phyloP scores from a whole-genome alignment of 2,797 vertebrate genomes.

The Rhynchonycteris naso region DNA sequence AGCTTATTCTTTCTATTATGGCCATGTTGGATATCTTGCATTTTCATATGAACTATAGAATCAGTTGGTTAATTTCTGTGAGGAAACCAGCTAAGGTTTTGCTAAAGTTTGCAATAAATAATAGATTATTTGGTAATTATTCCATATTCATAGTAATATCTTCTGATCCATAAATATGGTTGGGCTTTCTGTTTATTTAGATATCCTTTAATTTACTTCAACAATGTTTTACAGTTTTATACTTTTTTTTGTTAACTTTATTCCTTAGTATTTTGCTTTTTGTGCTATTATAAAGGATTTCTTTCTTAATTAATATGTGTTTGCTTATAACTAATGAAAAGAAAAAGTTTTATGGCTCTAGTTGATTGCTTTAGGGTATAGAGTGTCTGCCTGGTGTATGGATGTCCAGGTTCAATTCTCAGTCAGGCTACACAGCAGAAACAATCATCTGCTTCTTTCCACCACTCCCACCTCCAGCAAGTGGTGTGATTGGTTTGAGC shows the following conservation, averaged over 20 bases:
- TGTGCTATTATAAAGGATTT: neutral
- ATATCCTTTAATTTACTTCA: neutral
- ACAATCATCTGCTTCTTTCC: no score
- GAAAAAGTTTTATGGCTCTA: neutral
- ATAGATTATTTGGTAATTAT: neutral
- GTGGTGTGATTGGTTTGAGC: no score
- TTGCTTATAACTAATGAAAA: neutral
- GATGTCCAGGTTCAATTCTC: no score
- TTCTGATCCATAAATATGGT: neutral
- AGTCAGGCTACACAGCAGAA: no score
- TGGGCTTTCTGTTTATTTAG: neutral
- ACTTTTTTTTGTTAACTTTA: neutral
- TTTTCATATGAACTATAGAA: neutral
- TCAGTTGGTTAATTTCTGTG: neutral
- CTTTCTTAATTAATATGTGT: neutral
- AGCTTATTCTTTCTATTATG: neutral
- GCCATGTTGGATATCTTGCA: neutral
- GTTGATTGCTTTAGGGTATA: no score
- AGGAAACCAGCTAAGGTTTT: neutral
- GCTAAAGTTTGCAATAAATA: neutral
- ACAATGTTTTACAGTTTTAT: neutral
- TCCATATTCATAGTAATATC: no score
- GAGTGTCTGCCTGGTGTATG: no score
- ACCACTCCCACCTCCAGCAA: no score
- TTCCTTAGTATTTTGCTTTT: neutral